A percentile compares a stretch with the other conserved stretches of the same genome.
Conservation (phyloP, 92 coral and sea anemone genomes). For the Galaxea fascicularis region DNA sequence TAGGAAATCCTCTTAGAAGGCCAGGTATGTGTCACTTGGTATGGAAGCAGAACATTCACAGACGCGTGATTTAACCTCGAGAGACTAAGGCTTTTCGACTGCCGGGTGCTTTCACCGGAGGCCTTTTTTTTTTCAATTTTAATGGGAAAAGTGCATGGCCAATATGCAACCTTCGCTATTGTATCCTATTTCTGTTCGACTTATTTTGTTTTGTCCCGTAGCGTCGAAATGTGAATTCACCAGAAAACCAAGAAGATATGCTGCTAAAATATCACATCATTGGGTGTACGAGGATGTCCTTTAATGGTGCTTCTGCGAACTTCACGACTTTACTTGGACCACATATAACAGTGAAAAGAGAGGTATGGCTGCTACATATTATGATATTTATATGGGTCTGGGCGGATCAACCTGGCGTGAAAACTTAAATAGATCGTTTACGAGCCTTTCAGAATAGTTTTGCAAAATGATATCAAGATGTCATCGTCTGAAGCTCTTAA, state of each 20-base stretch:
- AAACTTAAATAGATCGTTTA: no score
- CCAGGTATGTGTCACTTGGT: no score
- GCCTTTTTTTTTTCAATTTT: background rate
- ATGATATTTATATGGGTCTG: no score
- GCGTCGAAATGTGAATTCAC: conserved; percentile 77
- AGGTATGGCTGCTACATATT: conserved; percentile 27
- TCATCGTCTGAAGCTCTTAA: conserved; percentile 8
- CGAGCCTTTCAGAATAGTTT: no score
- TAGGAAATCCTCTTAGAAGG: no score
- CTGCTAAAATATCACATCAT: conserved; percentile 76
- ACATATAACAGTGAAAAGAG: conserved; percentile 56
- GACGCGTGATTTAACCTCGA: no score
- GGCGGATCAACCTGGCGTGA: no score
- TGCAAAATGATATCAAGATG: background rate
- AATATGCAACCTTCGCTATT: background rate
- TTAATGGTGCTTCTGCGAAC: conserved; percentile 35
- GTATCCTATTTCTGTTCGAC: background rate
- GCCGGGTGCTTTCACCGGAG: no score
- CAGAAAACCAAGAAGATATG: conserved; percentile 46
- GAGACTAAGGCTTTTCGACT: no score
- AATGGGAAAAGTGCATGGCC: background rate
- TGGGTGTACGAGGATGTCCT: conserved; percentile 74
- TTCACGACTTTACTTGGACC: conserved; percentile 82
- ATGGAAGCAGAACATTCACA: no score
- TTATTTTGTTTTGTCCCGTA: conserved; percentile 9